Conservation (phyloP, 2,113 vertebrate species). For the Ginglymostoma cirratum region DNA sequence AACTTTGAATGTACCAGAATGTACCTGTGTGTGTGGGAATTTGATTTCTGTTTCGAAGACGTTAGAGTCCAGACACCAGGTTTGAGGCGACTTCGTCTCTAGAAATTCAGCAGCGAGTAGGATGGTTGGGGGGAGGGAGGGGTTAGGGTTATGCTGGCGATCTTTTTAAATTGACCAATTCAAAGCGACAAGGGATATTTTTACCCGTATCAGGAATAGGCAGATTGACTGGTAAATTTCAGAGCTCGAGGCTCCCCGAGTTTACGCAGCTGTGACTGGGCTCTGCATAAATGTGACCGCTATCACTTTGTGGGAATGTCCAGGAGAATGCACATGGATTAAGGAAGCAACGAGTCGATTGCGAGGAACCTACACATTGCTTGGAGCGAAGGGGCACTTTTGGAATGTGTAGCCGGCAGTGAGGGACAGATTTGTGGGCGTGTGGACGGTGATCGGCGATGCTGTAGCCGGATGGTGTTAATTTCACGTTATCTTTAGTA, state of each 20-base stretch:
- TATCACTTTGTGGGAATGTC: not conserved
- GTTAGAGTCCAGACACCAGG: not conserved
- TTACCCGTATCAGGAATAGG: not conserved
- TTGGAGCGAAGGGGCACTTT: not conserved
- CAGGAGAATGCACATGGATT: not conserved
- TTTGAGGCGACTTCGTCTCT: not conserved
- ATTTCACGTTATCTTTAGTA: not conserved
- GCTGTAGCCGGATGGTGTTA: not conserved
- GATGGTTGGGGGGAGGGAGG: too few relatives aligned
- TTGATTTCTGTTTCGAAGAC: not conserved
- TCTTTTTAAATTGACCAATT: not conserved
- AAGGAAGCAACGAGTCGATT: not conserved
- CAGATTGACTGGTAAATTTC: not conserved
- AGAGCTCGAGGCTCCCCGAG: not conserved
- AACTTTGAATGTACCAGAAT: not conserved
- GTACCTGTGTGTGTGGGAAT: not conserved
- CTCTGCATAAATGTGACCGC: not conserved
- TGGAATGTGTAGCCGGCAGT: not conserved
- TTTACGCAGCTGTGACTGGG: not conserved
- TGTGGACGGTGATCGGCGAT: not conserved
- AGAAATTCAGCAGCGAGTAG: not conserved
- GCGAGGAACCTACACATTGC: not conserved
- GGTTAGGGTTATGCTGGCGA: too few relatives aligned
- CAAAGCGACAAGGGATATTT: constrained; percentile 22
- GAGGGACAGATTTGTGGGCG: not conserved